Evolutionary conservation across 1,140 invertebrate species (phyloP), one percentile per base, ranked within the genome.

Genomic region (Brachionus calyciflorus): DNA sequence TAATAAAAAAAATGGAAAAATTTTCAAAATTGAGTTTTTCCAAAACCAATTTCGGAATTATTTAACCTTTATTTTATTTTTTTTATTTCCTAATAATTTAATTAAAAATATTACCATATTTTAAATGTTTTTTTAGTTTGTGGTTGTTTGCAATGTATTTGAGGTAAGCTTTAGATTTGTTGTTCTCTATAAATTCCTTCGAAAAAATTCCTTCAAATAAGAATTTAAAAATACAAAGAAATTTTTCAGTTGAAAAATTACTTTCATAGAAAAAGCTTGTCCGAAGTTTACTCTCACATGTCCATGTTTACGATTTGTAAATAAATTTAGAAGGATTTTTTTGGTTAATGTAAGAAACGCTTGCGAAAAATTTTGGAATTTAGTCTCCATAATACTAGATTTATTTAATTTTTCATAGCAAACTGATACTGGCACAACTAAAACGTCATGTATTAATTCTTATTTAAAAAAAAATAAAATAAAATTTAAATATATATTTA

Each of bases 221-320:
- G 9, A 33, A 30, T 40, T 60, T 2, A 44, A 44, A 24, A 24
- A n/a, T n/a, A n/a, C n/a, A n/a, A n/a, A n/a, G n/a, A n/a, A n/a
- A n/a, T n/a, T n/a, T n/a, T n/a, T n/a, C n/a, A n/a, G n/a, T n/a
- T n/a, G n/a, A 24, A 44, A 65, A 65, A 19, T 65, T 44, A 65
- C 60, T 14, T 44, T 65, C 19, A 65, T 19, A 24, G 60, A 65
- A 44, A 65, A 65, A 24, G 60, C 37, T 26, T 65, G 60, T 6
- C 60, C 40, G 44, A 65, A 65, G 24, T 65, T 65, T 3, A 65
- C 60, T 65, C 60, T 46, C 2, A 65, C 19, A 24, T 65, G 60
- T 44, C 60, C 60, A 41, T 46, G 2, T 3, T 37, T 44, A 19
- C 26, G 40, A 24, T 26, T 10, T 4, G 21, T 12, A 24, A 65